Conservation (phyloP, 2,113 vertebrate genomes). For the Lasiurus borealis region DNA sequence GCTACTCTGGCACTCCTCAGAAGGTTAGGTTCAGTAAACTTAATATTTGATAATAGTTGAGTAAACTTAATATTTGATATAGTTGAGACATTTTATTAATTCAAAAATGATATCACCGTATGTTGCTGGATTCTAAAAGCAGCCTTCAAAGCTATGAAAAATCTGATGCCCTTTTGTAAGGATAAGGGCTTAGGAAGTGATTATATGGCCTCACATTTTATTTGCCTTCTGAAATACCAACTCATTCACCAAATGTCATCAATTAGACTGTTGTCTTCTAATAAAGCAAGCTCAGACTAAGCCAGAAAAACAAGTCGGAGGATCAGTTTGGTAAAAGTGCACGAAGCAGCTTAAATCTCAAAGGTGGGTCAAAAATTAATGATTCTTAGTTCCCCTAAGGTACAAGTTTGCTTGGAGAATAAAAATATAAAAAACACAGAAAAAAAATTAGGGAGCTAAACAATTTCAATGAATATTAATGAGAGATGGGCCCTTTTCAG, state of each 20-base stretch:
- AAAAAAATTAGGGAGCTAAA: constrained; percentile 45
- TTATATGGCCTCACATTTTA: background rate
- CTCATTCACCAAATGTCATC: background rate
- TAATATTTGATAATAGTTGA: background rate
- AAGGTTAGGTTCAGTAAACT: background rate
- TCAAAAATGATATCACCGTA: background rate
- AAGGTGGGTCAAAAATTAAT: constrained; percentile 41
- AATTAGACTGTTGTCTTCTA: background rate
- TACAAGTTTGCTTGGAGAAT: constrained; percentile 13
- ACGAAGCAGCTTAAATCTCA: constrained; percentile 40
- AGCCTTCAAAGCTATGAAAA: constrained; percentile 4
- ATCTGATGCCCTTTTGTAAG: background rate
- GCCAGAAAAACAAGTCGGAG: background rate
- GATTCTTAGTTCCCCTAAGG: background rate
- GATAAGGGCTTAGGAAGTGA: background rate
- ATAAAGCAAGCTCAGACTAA: background rate
- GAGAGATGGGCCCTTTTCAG: constrained; percentile 33
- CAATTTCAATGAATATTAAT: constrained; percentile 76
- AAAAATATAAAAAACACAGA: background rate
- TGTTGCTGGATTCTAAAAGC: background rate
- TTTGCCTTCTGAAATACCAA: background rate
- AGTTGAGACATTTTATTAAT: background rate
- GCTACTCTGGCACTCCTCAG: background rate
- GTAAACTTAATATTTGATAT: background rate
- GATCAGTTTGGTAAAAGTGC: constrained; percentile 17